These are phyloP conservation scores for Pygocentrus nattereri DNA, from an alignment of 2,797 vertebrate species.

Conservation along the genomic window DNA sequence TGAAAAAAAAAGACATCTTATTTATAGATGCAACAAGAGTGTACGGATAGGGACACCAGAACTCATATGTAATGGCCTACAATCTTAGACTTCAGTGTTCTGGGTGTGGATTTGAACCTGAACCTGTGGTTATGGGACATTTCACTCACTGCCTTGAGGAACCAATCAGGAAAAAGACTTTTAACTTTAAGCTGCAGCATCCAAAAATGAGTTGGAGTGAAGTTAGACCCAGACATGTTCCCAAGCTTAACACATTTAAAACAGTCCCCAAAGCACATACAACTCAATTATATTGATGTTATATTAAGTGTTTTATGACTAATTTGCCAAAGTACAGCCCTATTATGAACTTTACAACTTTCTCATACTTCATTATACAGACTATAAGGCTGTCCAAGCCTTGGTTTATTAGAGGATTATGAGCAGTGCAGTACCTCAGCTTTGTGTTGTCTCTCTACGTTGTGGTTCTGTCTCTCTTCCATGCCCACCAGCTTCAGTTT, in stretches of 20 bases:
- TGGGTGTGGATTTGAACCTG: not conserved
- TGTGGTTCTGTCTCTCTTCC: constrained; percentile 90
- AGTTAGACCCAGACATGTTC: not conserved
- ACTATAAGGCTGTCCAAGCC: not conserved
- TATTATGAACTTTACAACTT: not conserved
- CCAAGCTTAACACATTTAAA: not conserved
- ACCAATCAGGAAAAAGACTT: not conserved
- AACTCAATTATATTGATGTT: not conserved
- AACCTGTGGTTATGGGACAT: not conserved
- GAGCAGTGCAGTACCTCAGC: constrained; percentile 84
- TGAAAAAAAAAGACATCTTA: not conserved
- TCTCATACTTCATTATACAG: not conserved
- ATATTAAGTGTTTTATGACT: not conserved
- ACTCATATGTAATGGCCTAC: not conserved
- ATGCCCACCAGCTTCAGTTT: constrained; percentile 93
- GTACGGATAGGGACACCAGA: not conserved
- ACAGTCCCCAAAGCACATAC: not conserved
- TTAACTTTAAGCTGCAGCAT: not conserved
- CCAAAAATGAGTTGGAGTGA: not conserved
- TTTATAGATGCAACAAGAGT: not conserved
- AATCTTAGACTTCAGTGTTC: not conserved
- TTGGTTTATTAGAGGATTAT: not conserved
- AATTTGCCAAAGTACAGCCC: not conserved
- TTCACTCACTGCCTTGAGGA: not conserved
- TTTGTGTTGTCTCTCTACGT: constrained; percentile 92